Conservation (phyloP, 2,113 vertebrate genomes). For the Pandion haliaetus region DNA sequence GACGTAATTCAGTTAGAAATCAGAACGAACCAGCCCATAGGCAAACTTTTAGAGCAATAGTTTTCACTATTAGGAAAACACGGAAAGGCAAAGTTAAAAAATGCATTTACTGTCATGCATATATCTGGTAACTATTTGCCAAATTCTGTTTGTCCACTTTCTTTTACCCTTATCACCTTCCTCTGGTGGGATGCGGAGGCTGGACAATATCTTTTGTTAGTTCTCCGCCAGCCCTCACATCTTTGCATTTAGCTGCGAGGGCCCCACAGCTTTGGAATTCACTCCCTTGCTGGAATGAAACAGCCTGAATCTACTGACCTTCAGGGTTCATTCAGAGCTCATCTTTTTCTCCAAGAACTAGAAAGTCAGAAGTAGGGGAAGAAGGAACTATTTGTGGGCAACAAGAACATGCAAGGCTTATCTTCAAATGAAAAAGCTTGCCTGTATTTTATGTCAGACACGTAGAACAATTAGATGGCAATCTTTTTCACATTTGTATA, state of each 20-base stretch:
- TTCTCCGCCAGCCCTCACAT: constrained; percentile 32
- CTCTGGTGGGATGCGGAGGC: constrained; percentile 22
- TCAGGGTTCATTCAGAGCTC: constrained; percentile 39
- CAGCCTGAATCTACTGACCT: constrained; percentile 36
- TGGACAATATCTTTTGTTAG: constrained; percentile 53
- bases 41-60: not conserved
- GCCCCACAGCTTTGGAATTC: constrained; percentile 61
- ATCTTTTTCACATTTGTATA: not conserved
- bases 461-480: not conserved
- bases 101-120: not conserved
- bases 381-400: not conserved
- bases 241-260: constrained; percentile 34
- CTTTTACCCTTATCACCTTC: constrained; percentile 46
- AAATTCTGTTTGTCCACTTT: not conserved
- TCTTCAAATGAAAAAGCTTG: not conserved
- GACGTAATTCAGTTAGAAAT: not conserved
- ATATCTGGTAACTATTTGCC: not conserved
- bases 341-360: constrained; percentile 10
- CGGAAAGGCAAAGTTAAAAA: not conserved
- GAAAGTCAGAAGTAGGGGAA: not conserved
- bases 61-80: not conserved
- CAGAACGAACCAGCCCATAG: not conserved
- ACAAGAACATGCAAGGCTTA: not conserved
- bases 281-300: not conserved
- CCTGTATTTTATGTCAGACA: not conserved